These are phyloP conservation scores for Trichoplusia ni DNA, from an alignment of 1,140 invertebrate species.

Conservation along the genomic window DNA sequence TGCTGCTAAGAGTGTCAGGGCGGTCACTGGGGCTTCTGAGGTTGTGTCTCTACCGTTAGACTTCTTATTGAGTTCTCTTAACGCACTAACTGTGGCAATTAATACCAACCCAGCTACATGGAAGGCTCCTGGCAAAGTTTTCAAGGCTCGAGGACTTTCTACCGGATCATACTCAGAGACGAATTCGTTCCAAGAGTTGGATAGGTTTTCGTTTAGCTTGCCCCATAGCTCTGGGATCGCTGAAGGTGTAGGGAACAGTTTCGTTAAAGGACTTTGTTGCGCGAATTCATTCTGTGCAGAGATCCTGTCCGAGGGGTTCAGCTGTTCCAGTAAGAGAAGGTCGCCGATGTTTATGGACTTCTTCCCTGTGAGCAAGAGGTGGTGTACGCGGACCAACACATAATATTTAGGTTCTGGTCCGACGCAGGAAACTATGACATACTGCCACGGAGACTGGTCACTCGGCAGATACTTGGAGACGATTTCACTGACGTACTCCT, in stretches of 20 bases:
- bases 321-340: constrained; percentile 85
- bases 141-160: constrained; percentile 85
- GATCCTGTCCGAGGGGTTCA: constrained; percentile 68
- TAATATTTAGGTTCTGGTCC: constrained; percentile 84
- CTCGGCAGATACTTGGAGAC: constrained; percentile 88
- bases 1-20: constrained; percentile 58
- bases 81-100: constrained; percentile 82
- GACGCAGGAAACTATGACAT: constrained; percentile 86
- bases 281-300: constrained; percentile 42
- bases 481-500: constrained; percentile 90
- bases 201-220: constrained; percentile 85
- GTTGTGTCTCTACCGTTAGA: constrained; percentile 38
- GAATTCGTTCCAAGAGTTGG: constrained; percentile 91
- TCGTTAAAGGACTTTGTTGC: constrained; percentile 80
- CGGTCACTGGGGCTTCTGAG: constrained; percentile 48
- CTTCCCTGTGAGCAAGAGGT: constrained; percentile 86
- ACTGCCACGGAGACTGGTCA: constrained; percentile 89
- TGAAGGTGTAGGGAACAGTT: constrained; percentile 83
- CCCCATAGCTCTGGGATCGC: constrained; percentile 86
- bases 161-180: constrained; percentile 89
- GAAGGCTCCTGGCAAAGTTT: constrained; percentile 83
- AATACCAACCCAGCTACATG: constrained; percentile 83
- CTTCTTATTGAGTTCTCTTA: constrained; percentile 82
- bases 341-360: constrained; percentile 87
- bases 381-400: constrained; percentile 89